Base-by-base conservation (phyloP, 2,797 vertebrate genomes). In the Falco berigora region DNA sequence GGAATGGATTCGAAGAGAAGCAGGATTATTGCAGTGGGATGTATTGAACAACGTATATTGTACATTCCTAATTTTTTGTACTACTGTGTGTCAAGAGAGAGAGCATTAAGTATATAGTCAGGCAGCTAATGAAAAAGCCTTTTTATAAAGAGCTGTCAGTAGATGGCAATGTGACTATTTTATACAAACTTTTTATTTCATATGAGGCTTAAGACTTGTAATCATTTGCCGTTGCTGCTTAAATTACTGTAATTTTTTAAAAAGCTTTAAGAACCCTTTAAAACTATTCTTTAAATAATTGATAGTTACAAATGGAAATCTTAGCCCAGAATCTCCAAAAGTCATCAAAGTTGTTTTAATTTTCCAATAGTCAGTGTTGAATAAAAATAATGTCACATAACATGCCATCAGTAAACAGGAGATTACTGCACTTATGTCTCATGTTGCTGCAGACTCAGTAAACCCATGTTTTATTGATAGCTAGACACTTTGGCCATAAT, bases 101-200 rank as follows among this genome's bases (percentile, higher is more conserved):
- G 58, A 94, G 81, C 53, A 58, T 91, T 91, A 97, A 95, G 64
- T 88, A 8, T 55, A 72, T n/a, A 94, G 68, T 90, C 90, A 94
- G 78, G 42, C 53, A 73, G 67, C 75, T 97, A 89, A 95, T 94
- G 86, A 90, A 94, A 97, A 97, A 63, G 53, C 25, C 38, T 79
- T 95, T 94, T 97, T 97, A 80, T 97, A 92, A 97, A 93, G 92
- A 97, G 10, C 71, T 96, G 97, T 97, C 98, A 98, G 97, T 98
- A 98, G 98, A 98, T 98, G 98, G 98, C 98, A 98, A 98, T 98
- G 98, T 98, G 95, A 97, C 98, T 98, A 25, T 97, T 98, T 97
- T 97, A 93, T 88, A 97, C 81, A 62, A 61, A 58, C 36, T 96
- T 97, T 91, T 95, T 93, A 91, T 95, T 96, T 76, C 46, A 34